Conservation (phyloP, 2,888 invertebrate species). For the Nemapogon koenigi region DNA sequence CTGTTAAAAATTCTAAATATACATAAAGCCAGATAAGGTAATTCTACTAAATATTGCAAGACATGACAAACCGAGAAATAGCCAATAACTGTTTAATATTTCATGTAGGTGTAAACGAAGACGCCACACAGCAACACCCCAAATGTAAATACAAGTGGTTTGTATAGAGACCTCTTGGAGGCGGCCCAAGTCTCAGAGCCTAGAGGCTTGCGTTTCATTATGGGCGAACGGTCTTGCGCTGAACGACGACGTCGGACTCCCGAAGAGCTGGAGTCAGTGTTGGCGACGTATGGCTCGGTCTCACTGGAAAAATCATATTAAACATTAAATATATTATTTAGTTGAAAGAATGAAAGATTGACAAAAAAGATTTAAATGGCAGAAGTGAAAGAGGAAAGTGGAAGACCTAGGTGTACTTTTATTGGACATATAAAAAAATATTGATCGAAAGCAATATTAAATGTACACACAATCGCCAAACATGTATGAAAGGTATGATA, state of each 20-base stretch:
- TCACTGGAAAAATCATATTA: conserved; percentile 5
- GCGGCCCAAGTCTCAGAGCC: conserved; percentile 74
- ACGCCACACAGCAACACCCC: conserved; percentile 73
- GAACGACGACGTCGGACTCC: conserved; percentile 32
- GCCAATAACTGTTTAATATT: conserved; percentile 45
- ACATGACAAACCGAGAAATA: no score
- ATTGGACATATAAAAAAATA: no score
- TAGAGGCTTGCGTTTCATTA: conserved; percentile 75
- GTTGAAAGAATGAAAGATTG: not conserved
- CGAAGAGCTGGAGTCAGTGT: conserved; percentile 29
- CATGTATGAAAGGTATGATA: no score
- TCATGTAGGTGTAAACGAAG: conserved; percentile 66
- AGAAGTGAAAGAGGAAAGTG: no score
- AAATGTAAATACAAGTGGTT: conserved; percentile 74
- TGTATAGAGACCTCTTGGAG: conserved; percentile 80
- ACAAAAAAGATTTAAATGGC: no score
- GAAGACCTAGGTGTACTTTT: no score
- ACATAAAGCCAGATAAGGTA: no score
- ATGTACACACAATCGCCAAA: no score
- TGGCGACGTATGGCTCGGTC: conserved; percentile 1
- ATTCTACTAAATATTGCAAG: no score
- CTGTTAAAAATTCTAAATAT: no score
- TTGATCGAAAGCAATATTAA: not conserved
- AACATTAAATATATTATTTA: conserved; percentile 1
- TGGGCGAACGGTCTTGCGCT: conserved; percentile 35